Evolutionary conservation across 2,113 vertebrate genomes (phyloP), one percentile per base, ranked within the genome.

Genomic region (Cyphomyrus plagiostoma): DNA sequence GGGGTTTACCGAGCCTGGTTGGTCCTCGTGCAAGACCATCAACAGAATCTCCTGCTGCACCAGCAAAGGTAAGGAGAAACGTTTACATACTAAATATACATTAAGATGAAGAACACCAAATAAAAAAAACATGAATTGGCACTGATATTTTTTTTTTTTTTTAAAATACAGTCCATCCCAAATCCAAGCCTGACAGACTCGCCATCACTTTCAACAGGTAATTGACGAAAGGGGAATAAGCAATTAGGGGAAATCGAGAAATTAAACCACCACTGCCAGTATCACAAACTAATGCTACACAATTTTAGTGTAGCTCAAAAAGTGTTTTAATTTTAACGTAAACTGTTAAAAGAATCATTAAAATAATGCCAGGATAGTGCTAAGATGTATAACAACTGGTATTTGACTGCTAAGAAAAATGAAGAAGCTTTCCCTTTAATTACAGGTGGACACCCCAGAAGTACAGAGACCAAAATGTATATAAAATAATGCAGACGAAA

Each of bases 1-100:
- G 89, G 93, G 93, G 93, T 96, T 95, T 92, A 93, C 90, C 92
- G 93, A 86, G 0, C 95, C 95, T 95, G 96, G 95, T 94, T 95
- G 96, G 95, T 94, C 94, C 91, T 92, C 91, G 91, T 90, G 35
- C 92, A 94, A 94, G 93, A 94, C 93, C 92, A 90, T 23, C 19
- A 62, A 88, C n/a, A 53, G 92, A 90, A 91, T 90, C 92, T 91
- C 90, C 0, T 0, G 89, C 45, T 88, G 90, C 91, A 89, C 90
- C 1, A 89, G 89, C 66, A 94, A 90, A 39, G 26, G 82, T 93
- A 92, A 58, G 35, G 74, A 4, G 15, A 48, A 53, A 92, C 77
- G 92, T 62, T 80, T 70, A 90, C 1, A 46, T 58, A 87, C 17
- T 90, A 93, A 89, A 87, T 88, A 10, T 4, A 23, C 42, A 39